Conservation (phyloP, 2,113 vertebrate species). For the Bombycilla garrulus region DNA sequence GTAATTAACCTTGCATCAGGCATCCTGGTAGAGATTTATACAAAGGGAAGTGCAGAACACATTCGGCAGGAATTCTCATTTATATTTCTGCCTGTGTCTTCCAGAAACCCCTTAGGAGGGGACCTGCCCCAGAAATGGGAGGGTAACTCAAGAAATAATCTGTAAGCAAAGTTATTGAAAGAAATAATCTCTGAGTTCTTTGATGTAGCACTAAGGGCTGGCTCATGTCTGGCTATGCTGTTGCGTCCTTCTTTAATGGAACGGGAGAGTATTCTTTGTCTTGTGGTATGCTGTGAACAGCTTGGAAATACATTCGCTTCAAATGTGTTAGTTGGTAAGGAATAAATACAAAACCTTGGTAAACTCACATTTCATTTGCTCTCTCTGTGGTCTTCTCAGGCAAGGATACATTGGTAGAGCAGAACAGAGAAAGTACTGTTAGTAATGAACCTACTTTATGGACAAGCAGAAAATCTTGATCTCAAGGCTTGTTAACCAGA, state of each 20-base stretch:
- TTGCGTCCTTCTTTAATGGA: not conserved
- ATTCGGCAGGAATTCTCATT: not conserved
- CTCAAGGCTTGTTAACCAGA: not conserved
- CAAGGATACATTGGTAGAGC: not conserved
- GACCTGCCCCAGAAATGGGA: not conserved
- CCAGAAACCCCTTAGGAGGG: not conserved
- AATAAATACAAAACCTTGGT: not conserved
- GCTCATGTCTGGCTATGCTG: not conserved
- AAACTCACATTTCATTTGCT: not conserved
- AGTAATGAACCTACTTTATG: not conserved
- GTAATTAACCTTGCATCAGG: not conserved
- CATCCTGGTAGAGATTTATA: not conserved
- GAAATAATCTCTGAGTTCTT: not conserved
- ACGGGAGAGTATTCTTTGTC: not conserved
- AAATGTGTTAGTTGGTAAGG: not conserved
- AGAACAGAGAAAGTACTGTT: not conserved
- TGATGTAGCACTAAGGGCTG: not conserved
- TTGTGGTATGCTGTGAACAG: not conserved
- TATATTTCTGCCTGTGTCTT: not conserved
- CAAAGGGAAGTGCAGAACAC: not conserved
- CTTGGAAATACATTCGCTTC: not conserved
- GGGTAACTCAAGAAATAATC: not conserved
- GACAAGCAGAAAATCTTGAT: slow-evolving; percentile 5
- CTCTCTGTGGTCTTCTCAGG: not conserved
- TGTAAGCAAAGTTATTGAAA: slow-evolving; percentile 1